Base-by-base conservation (phyloP, 2,888 invertebrate genomes). In the Brenthis hecate region DNA sequence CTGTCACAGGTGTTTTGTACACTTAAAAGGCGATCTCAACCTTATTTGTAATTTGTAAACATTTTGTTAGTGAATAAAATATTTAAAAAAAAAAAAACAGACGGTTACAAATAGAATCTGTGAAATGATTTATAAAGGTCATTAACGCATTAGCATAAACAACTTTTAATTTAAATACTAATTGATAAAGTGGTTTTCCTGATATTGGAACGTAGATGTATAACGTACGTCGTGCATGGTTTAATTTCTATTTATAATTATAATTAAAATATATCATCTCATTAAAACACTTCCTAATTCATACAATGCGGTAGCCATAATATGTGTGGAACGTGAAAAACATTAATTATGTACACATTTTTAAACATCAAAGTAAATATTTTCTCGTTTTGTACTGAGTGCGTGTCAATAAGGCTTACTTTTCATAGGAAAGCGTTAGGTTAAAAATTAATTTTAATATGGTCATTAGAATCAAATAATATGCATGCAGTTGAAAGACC, bases 271-370 rank as follows among this genome's bases (percentile, higher is more conserved):
- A 48, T 23, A 48, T 48, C n/a, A 58, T 28, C 48, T 58, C 47
- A 28, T 58, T 58, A 58, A 58, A 58, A n/a, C 58, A 58, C 58
- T 58, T 58, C 58, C 58, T 58, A 58, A 48, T 58, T 58, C 48
- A 23, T 14, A 28, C 14, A 23, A 28, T 19, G 48, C 58, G 58
- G 48, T 47, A 47, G 23, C 19, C 14, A 28, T 28, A 28, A 48
- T 48, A 48, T 58, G 47, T 13, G 8, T 48, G 58, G 58, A 58
- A 58, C 48, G 48, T 28, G 2, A 48, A 58, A 58, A 48, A 48
- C 23, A 58, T 28, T 4, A 58, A 58, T 23, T 57, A 48, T 58
- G 47, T 48, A 58, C 14, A 4, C 4, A 13, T 14, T 47, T 19
- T 48, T 48, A 28, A 6, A 23, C 14, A 23, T 4, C 14, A 23